Base-by-base conservation (phyloP, 2,113 vertebrate genomes). In the Silurus asotus region DNA sequence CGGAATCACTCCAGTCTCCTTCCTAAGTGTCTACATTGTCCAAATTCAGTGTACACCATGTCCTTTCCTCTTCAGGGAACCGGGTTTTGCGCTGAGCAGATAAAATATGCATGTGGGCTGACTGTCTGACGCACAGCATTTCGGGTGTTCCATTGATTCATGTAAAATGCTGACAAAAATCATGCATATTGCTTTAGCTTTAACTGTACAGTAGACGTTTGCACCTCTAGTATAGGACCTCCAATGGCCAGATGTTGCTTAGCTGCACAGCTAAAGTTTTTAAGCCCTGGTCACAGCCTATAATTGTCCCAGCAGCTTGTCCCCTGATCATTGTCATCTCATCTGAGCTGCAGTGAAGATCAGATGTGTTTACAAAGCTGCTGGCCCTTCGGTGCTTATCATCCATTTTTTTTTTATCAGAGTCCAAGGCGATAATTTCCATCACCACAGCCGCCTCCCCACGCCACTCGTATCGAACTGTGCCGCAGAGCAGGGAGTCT, bases 351-450 rank as follows among this genome's bases (percentile, higher is more conserved):
- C n/a, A 37, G 51, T 70, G 13, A 69, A 15, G 25, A 53, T 79
- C 56, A 19, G 48, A 84, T 75, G 48, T 15, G 69, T 13, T n/a
- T 8, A 51, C 48, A 62, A 64, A 23, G 11, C 64, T 37, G 51
- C 77, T 65, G 81, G 84, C 61, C 67, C 67, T n/a, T 48, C 67
- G 49, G 48, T 48, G 77, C 69, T 61, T 15, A 69, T 65, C 45
- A 53, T 81, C 81, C 74, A 62, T 85, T 67, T 85, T 85, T 85
- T 85, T 87, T 85, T 72, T 61, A 51, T 79, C 79, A 55, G 20
- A 6, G 45, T 19, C 62, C n/a, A 15, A 51, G 51, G 45, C 61
- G 48, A 87, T 87, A 64, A 78, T 82, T 83, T 89, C 86, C 80
- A 85, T 70, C 11, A 4, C 11, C 49, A 25, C 79, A 37, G 23